Percentiles rank a stretch among this genome's conserved stretches.
These are phyloP conservation scores for Mythimna ferrago DNA, from an alignment of 2,888 invertebrate genomes.

Conservation along the genomic window DNA sequence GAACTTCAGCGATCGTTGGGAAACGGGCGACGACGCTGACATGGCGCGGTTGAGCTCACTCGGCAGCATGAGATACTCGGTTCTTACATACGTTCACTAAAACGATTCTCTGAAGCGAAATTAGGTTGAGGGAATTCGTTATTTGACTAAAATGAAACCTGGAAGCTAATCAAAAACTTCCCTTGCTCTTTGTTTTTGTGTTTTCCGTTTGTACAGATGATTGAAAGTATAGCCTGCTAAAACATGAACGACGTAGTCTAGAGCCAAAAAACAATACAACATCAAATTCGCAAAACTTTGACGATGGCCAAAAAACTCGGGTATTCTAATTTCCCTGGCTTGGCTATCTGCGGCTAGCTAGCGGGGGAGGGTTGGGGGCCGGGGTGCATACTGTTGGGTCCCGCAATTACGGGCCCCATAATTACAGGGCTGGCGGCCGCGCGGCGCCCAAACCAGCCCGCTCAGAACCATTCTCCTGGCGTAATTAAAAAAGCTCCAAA, in stretches of 20 bases:
- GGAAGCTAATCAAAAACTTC: too few relatives aligned
- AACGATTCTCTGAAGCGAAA: slow-evolving; percentile 20
- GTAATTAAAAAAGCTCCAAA: slow-evolving; percentile 91
- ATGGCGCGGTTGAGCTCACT: slow-evolving; percentile 31
- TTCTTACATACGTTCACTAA: slow-evolving; percentile 26
- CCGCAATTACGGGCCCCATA: slow-evolving; percentile 89
- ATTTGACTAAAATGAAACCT: slow-evolving; percentile 12
- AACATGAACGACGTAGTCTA: neutral
- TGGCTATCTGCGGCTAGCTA: slow-evolving; percentile 77
- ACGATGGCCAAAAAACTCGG: slow-evolving; percentile 53
- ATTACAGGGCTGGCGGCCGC: slow-evolving; percentile 89
- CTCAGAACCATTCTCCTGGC: slow-evolving; percentile 85
- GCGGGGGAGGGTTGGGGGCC: slow-evolving; percentile 73
- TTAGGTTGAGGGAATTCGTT: slow-evolving; percentile 15
- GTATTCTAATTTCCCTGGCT: slow-evolving; percentile 78
- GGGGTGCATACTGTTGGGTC: slow-evolving; percentile 81
- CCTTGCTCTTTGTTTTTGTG: neutral
- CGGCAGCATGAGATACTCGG: slow-evolving; percentile 21
- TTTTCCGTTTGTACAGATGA: neutral
- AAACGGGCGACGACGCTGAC: slow-evolving; percentile 33
- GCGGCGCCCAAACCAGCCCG: slow-evolving; percentile 88
- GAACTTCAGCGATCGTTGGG: slow-evolving; percentile 47
- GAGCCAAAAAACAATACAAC: slow-evolving; percentile 26
- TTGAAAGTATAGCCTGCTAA: neutral
- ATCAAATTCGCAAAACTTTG: slow-evolving; percentile 50